Evolutionary conservation across 2,113 vertebrate species (phyloP).

Genomic region (Odontophorus gujanensis): DNA sequence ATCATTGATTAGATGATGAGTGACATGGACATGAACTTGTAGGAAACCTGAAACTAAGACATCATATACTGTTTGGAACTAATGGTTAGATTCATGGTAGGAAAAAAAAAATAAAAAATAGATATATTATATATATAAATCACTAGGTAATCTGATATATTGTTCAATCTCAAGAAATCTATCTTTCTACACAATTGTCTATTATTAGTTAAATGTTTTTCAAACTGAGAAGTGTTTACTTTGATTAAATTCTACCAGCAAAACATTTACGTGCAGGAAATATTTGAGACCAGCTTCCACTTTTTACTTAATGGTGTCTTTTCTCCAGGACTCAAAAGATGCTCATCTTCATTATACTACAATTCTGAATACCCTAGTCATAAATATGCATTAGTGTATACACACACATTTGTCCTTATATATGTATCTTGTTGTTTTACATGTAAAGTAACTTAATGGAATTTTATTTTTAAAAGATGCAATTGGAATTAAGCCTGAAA

Average conservation of each 20-base stretch:
- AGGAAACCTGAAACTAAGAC: not conserved
- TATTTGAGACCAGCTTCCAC: conserved; percentile 22
- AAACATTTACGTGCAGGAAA: conserved; percentile 14
- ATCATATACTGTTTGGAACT: not conserved
- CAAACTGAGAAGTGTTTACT: conserved; percentile 60
- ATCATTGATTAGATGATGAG: not conserved
- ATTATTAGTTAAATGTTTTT: conserved; percentile 30
- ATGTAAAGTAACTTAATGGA: conserved; percentile 3
- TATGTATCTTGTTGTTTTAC: not conserved
- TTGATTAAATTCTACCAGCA: conserved; percentile 43
- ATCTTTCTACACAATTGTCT: conserved; percentile 20
- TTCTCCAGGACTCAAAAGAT: not conserved
- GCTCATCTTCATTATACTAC: not conserved
- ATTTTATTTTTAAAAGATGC: not conserved
- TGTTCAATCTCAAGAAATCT: conserved; percentile 34
- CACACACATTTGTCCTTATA: not conserved
- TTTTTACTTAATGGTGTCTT: not conserved
- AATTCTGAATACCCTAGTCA: not conserved
- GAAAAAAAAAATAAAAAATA: not conserved
- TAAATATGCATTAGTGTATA: not conserved
- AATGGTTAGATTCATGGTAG: not conserved
- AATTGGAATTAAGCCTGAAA: not conserved
- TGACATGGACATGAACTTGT: not conserved
- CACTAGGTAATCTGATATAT: not conserved
- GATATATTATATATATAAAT: not conserved